These are phyloP conservation scores for Alethe diademata DNA, from an alignment of 2,113 vertebrate species.

Conservation along the genomic window DNA sequence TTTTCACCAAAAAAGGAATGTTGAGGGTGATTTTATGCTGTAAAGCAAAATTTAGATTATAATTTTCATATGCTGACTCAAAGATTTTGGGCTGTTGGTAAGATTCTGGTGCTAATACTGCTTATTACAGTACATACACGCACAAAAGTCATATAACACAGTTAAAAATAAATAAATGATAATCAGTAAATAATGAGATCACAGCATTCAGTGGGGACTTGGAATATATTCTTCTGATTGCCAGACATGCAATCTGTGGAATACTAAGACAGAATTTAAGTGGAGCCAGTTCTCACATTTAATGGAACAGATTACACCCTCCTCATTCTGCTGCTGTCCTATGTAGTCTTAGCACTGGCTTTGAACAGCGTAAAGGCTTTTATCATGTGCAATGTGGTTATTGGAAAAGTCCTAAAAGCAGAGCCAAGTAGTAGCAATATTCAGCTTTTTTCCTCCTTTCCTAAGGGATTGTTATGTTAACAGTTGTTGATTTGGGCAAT, in stretches of 20 bases:
- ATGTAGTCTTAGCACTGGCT: neutral
- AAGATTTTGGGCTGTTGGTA: neutral
- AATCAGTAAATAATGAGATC: neutral
- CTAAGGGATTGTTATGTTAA: neutral
- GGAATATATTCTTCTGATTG: neutral
- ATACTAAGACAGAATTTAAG: neutral
- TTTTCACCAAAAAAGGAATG: neutral
- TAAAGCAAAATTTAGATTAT: neutral
- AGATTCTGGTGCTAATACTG: neutral
- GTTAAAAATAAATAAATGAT: neutral
- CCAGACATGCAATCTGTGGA: neutral
- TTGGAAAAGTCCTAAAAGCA: neutral
- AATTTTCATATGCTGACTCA: neutral
- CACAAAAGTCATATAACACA: neutral
- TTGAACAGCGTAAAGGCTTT: neutral
- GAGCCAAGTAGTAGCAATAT: neutral
- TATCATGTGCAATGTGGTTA: neutral
- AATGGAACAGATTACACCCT: fast-evolving
- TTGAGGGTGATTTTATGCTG: neutral
- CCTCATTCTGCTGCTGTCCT: neutral
- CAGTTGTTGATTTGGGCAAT: neutral
- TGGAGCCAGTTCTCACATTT: neutral
- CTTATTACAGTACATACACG: neutral
- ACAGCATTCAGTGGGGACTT: neutral
- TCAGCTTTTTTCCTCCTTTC: neutral